Evolutionary conservation across 2,113 vertebrate species (phyloP).

Genomic region (Laterallus jamaicensis): DNA sequence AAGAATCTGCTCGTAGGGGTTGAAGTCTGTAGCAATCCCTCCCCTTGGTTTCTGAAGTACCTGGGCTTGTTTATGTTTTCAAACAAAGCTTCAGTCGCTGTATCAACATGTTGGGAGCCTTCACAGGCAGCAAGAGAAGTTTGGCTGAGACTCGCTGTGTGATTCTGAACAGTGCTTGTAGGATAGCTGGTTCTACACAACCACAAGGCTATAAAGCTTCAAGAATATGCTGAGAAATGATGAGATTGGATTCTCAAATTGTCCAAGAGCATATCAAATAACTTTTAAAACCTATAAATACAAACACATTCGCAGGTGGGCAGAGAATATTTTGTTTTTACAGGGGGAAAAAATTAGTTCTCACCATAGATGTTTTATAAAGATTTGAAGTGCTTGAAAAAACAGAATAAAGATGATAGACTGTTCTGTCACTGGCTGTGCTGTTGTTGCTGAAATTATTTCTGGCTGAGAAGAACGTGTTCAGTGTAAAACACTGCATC

Average conservation of each 20-base stretch:
- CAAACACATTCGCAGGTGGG: not conserved
- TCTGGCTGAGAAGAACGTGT: not conserved
- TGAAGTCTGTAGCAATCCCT: not conserved
- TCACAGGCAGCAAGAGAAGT: not conserved
- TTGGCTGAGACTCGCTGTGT: not conserved
- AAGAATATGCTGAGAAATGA: not conserved
- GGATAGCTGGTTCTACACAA: not conserved
- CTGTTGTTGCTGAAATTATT: not conserved
- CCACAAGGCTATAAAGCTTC: not conserved
- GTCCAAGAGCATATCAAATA: not conserved
- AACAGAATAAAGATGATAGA: not conserved
- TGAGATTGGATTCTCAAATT: not conserved
- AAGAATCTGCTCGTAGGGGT: not conserved
- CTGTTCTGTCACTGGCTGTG: not conserved
- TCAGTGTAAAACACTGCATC: not conserved
- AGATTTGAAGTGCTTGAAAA: not conserved
- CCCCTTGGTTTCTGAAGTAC: not conserved
- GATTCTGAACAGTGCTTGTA: not conserved
- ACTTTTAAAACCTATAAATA: not conserved
- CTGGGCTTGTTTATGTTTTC: not conserved
- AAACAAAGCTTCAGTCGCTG: not conserved
- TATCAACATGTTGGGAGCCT: not conserved
- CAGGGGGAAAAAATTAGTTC: fast-evolving
- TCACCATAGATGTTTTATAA: not conserved
- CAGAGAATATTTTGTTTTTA: not conserved